phyloP scores from a whole-genome alignment of 2,888 invertebrate genomes.

The Therioaphis trifolii region DNA sequence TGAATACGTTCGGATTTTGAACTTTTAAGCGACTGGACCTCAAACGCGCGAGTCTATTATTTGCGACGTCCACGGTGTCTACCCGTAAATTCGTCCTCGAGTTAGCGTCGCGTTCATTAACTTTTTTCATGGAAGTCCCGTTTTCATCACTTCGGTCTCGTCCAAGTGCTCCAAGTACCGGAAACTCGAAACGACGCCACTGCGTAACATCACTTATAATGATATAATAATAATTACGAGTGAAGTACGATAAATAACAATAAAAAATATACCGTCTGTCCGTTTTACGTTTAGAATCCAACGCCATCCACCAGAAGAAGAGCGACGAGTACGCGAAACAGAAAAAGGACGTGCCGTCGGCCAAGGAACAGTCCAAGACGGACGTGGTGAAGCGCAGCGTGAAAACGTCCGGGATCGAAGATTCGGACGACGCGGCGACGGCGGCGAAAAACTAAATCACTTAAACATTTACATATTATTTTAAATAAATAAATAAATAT shows the following conservation, averaged over 20 bases:
- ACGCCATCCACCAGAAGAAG: neutral
- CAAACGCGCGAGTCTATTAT: too few species aligned
- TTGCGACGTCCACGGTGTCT: too few species aligned
- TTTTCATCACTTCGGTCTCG: too few species aligned
- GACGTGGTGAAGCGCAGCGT: constrained; percentile 29
- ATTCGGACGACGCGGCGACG: neutral
- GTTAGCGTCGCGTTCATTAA: too few species aligned
- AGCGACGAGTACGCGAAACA: neutral
- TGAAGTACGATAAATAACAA: neutral
- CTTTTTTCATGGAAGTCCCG: too few species aligned
- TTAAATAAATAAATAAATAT: neutral
- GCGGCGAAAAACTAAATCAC: constrained; percentile 18
- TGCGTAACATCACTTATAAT: too few species aligned
- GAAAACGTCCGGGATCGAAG: constrained; percentile 54
- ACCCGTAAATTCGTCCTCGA: too few species aligned
- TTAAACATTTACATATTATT: neutral
- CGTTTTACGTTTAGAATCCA: neutral
- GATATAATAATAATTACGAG: neutral
- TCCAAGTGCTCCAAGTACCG: too few species aligned
- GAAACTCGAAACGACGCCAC: too few species aligned
- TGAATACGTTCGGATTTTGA: too few species aligned
- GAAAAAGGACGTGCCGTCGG: neutral
- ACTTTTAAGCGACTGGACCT: too few species aligned
- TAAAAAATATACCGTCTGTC: neutral
- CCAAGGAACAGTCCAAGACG: neutral